Evolutionary conservation across 37 sponge, comb jelly and placozoan genomes (phyloP).

Genomic region (Hormiphora californensis): DNA sequence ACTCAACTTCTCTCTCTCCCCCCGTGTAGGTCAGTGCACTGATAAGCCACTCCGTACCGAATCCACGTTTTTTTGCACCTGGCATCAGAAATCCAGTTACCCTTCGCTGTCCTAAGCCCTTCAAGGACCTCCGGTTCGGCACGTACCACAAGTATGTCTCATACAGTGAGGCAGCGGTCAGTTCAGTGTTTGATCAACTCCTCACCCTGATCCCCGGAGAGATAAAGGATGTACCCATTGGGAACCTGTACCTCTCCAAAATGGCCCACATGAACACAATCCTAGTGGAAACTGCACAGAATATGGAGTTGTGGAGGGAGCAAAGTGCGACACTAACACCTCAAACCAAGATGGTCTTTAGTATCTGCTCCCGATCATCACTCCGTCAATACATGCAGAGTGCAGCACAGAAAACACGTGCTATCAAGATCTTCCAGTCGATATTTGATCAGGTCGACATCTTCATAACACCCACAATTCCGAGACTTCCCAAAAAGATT

Average conservation of each 20-base stretch:
- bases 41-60: neutral
- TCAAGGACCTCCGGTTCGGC: conserved; percentile 3
- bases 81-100: neutral
- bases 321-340: neutral
- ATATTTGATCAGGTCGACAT: conserved; percentile 5
- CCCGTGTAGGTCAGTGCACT: neutral
- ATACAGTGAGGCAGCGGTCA: neutral
- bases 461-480: neutral
- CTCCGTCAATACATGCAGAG: conserved; percentile 37
- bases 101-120: neutral
- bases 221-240: neutral
- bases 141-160: conserved; percentile 5
- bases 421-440: conserved; percentile 22
- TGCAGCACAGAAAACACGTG: conserved; percentile 22
- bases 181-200: neutral
- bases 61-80: neutral
- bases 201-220: neutral
- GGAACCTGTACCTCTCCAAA: neutral
- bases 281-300: conserved; percentile 1
- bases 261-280: conserved; percentile 42
- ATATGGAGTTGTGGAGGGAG: neutral
- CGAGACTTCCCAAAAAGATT: conserved; percentile 4
- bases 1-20: no score
- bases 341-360: conserved; percentile 19
- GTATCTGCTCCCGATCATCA: neutral